phyloP scores from a whole-genome alignment of 2,888 invertebrate genomes.

The Ligdia adustata region DNA sequence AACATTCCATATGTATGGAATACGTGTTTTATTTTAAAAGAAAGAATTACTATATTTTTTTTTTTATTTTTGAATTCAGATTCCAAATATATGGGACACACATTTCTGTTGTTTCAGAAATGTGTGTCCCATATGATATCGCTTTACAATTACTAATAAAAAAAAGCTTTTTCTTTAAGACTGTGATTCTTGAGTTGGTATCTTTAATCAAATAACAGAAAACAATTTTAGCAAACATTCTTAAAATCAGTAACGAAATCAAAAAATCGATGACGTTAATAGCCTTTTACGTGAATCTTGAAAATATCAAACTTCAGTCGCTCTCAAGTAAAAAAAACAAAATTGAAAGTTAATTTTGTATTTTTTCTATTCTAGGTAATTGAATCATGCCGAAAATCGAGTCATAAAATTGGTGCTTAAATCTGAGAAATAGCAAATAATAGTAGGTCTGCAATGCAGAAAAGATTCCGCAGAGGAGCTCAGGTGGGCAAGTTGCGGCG shows the following conservation, averaged over 20 bases:
- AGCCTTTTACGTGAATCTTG: neutral
- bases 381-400: neutral
- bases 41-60: too few relatives aligned
- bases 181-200: too few relatives aligned
- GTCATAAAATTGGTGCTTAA: neutral
- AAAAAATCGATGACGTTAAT: too few relatives aligned
- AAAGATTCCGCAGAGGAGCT: slow-evolving; percentile 52
- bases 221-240: too few relatives aligned
- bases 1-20: too few relatives aligned
- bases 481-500: slow-evolving; percentile 52
- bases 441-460: slow-evolving; percentile 54
- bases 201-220: too few relatives aligned
- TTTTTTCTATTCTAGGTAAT: neutral
- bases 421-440: slow-evolving; percentile 17
- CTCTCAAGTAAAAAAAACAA: neutral
- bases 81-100: neutral
- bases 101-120: neutral
- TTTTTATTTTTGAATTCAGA: neutral
- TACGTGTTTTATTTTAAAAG: too few relatives aligned
- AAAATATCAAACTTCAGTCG: too few relatives aligned
- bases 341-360: neutral
- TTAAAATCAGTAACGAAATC: too few relatives aligned
- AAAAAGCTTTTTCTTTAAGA: neutral
- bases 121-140: too few relatives aligned
- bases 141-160: neutral